Conservation (phyloP, 2,888 invertebrate genomes). For the Coecobrya sp. region DNA sequence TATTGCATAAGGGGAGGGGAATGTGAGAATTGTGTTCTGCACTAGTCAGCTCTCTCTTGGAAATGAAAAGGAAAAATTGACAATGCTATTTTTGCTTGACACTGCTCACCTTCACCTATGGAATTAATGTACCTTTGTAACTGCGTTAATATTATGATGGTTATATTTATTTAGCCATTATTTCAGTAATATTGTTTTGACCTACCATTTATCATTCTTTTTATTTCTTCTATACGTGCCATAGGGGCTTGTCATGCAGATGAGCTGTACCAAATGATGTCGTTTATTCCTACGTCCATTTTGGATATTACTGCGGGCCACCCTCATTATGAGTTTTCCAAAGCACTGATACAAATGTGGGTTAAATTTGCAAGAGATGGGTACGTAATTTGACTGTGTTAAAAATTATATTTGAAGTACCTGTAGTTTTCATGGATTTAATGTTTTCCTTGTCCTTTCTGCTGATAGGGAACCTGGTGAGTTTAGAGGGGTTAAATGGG, state of each 20-base stretch:
- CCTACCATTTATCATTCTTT: no score
- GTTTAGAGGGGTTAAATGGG: constrained; percentile 43
- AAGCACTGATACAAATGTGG: constrained; percentile 68
- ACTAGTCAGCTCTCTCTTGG: no score
- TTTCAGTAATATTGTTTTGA: no score
- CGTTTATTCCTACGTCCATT: constrained; percentile 37
- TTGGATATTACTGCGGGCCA: constrained; percentile 54
- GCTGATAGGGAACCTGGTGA: constrained; percentile 60
- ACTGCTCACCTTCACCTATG: background rate
- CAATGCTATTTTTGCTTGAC: background rate
- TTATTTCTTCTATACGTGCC: no score
- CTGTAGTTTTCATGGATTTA: background rate
- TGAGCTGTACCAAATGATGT: constrained; percentile 70
- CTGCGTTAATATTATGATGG: no score
- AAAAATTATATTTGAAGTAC: background rate
- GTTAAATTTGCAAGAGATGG: constrained; percentile 74
- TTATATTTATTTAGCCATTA: no score
- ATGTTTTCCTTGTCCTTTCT: background rate
- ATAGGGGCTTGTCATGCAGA: constrained; percentile 76
- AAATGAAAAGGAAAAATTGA: background rate
- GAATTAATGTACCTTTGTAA: no score
- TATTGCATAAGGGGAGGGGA: no score
- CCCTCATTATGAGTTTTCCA: constrained; percentile 80
- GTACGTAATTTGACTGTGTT: constrained; percentile 30
- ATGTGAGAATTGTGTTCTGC: no score